Base-by-base conservation (phyloP, 1,140 invertebrate genomes). In the Heliothis subflexa region DNA sequence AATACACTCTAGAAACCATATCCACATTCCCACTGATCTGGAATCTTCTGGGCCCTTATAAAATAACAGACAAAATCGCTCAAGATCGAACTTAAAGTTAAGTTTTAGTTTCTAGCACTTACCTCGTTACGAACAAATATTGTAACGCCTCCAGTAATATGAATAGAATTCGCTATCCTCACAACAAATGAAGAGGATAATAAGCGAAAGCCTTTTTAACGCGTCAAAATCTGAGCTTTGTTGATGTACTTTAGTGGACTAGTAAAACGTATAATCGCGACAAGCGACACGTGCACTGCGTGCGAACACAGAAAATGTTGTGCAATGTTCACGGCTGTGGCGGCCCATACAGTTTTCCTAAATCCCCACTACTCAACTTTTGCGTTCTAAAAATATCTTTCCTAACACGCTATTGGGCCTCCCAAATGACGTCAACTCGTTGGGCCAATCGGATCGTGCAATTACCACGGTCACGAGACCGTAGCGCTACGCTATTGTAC, bases 371-470 rank as follows among this genome's bases (percentile, higher is more conserved):
- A 82, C 72, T 80, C 76, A 49, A 72, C 78, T 78, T 84, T 85
- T 80, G 71, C 70, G 77, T 90, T 94, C 93, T 94, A 94, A 91
- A 93, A 94, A 94, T 94, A 94, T 83, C 83, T 82, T 70, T 13
- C 16, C 66, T 52, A 47, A 7, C 49, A 61, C 50, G 70, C 82
- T 64, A 91, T 94, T 94, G 92, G 93, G 16, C 68, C 33, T 12
- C 55, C 25, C 0, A 74, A 45, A 88, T 94, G 91, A 93, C 93
- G 91, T 92, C 89, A 90, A 90, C 81, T 82, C 47, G 1, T 40
- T 55, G 4, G 81, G 75, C 93, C 92, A 94, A 93, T 93, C 64
- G 64, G n/a, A 52, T 57, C 0, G 12, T 7, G 10, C 59, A 59
- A 84, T 90, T 74, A 73, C 76, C 71, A 81, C 78, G 82, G 87